Evolutionary conservation across 2,797 vertebrate genomes (phyloP).

Genomic region (Artibeus jamaicensis): DNA sequence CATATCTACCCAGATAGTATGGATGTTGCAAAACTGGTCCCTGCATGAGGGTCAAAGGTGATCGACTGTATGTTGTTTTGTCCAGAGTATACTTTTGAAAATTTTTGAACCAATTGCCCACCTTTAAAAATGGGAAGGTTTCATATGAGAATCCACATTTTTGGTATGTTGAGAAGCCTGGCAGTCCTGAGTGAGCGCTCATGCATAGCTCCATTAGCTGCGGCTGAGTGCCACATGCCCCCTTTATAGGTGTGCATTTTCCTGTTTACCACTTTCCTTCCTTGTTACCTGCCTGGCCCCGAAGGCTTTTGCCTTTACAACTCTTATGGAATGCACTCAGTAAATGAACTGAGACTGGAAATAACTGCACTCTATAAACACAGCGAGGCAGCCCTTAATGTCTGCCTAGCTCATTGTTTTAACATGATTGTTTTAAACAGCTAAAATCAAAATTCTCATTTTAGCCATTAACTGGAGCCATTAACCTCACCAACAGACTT

Average conservation of each 20-base stretch:
- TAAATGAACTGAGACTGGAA: constrained; percentile 39
- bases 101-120: not conserved
- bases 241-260: not conserved
- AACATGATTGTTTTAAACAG: constrained; percentile 23
- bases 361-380: constrained; percentile 26
- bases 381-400: not conserved
- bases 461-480: not conserved
- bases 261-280: not conserved
- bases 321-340: not conserved
- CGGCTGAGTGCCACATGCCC: not conserved
- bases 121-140: constrained; percentile 3
- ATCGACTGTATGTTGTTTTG: not conserved
- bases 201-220: not conserved
- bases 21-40: not conserved
- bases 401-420: not conserved
- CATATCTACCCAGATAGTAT: not conserved
- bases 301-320: not conserved
- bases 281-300: not conserved
- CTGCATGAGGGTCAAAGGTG: not conserved
- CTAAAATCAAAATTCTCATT: constrained; percentile 28
- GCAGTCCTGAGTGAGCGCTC: not conserved
- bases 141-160: not conserved
- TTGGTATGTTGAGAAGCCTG: not conserved
- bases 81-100: not conserved
- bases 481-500: not conserved